These are phyloP conservation scores for Zaprionus obscuricornis DNA, from an alignment of 2,888 invertebrate species.

Conservation along the genomic window DNA sequence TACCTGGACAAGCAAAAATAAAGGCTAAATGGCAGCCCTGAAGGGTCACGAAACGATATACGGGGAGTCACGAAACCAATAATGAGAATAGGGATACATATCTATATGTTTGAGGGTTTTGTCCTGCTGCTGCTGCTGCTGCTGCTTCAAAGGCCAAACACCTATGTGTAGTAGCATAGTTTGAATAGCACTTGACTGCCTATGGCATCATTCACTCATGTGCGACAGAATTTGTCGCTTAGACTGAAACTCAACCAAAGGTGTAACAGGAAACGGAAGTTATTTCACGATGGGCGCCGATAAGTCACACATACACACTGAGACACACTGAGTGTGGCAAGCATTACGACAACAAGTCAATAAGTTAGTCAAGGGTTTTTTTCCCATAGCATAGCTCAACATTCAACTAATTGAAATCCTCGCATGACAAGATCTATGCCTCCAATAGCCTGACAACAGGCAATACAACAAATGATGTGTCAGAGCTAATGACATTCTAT, in stretches of 20 bases:
- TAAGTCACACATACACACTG: slow-evolving; percentile 64
- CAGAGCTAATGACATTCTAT: slow-evolving; percentile 31
- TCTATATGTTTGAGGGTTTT: slow-evolving; percentile 1
- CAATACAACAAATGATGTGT: slow-evolving; percentile 34
- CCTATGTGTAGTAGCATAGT: slow-evolving; percentile 41
- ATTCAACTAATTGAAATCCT: slow-evolving; percentile 65
- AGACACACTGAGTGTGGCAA: slow-evolving; percentile 24
- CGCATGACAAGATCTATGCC: slow-evolving; percentile 17
- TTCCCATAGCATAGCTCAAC: neutral
- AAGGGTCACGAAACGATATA: slow-evolving; percentile 4
- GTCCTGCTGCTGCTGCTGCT: slow-evolving; percentile 7
- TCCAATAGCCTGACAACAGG: neutral
- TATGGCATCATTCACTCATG: slow-evolving; percentile 15
- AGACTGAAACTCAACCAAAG: neutral
- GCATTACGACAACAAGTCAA: slow-evolving; percentile 51
- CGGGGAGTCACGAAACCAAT: slow-evolving; percentile 10
- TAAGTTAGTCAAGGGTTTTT: slow-evolving; percentile 51
- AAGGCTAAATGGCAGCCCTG: neutral
- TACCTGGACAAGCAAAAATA: slow-evolving; percentile 15
- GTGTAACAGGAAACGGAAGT: slow-evolving; percentile 65
- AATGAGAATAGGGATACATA: neutral
- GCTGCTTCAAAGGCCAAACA: slow-evolving; percentile 74
- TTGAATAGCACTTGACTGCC: slow-evolving; percentile 58
- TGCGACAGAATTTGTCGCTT: slow-evolving; percentile 23
- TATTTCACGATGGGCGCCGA: slow-evolving; percentile 67